Evolutionary conservation across 1,140 invertebrate genomes (phyloP).

Genomic region (Pogonognathellus flavescens): DNA sequence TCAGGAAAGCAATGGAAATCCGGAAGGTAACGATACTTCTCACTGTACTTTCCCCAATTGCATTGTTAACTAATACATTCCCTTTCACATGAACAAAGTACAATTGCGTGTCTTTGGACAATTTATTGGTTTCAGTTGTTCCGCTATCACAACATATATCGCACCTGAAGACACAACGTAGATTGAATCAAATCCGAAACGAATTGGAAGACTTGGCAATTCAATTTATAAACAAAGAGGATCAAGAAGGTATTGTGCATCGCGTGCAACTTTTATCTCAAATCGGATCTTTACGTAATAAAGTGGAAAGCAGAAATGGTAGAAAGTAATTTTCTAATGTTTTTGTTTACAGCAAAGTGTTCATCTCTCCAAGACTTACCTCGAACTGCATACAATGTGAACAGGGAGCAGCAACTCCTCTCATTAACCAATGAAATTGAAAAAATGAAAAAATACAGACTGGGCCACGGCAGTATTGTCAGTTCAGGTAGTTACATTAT

Average conservation of each 20-base stretch:
- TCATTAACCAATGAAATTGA: conserved; percentile 58
- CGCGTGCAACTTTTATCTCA: no score
- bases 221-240: conserved; percentile 50
- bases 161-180: conserved; percentile 56
- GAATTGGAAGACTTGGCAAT: conserved; percentile 58
- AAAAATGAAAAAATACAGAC: conserved; percentile 53
- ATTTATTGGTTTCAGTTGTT: not conserved
- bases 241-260: conserved; percentile 35
- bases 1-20: not conserved
- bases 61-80: not conserved
- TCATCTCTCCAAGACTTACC: conserved; percentile 59
- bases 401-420: conserved; percentile 51
- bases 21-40: not conserved
- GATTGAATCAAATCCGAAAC: conserved; percentile 52
- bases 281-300: no score
- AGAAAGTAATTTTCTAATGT: no score
- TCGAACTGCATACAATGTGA: conserved; percentile 51
- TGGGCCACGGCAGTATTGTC: conserved; percentile 37
- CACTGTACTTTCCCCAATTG: not conserved
- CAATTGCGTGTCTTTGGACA: not conserved
- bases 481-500: conserved; percentile 9
- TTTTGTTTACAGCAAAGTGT: conserved; percentile 45
- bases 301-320: no score
- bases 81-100: not conserved
- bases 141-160: conserved; percentile 57